These are phyloP conservation scores for Glyphotaelius pellucidus DNA, from an alignment of 2,888 invertebrate genomes.

Conservation along the genomic window DNA sequence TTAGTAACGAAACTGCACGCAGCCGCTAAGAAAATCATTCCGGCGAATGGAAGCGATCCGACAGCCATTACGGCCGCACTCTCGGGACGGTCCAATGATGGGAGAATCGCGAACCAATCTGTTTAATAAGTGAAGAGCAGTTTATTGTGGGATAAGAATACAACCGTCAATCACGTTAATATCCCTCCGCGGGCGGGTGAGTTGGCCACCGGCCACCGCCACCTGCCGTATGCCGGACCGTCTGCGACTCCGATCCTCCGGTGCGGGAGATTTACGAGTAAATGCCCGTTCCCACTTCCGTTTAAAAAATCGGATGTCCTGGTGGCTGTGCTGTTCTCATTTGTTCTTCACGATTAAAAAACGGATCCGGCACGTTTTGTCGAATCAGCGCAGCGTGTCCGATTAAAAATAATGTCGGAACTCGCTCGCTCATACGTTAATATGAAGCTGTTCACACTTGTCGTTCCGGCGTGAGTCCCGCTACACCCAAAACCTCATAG, in stretches of 20 bases:
- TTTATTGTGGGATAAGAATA: slow-evolving; percentile 5
- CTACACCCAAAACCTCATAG: too few species aligned
- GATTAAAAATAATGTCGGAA: too few species aligned
- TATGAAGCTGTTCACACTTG: too few species aligned
- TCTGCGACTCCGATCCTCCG: neutral
- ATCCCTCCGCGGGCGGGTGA: slow-evolving; percentile 4
- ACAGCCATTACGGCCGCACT: neutral
- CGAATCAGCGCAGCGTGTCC: too few species aligned
- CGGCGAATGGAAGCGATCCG: neutral
- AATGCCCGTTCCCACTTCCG: too few species aligned
- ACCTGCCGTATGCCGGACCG: neutral
- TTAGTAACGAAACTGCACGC: neutral
- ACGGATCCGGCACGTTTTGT: too few species aligned
- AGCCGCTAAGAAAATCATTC: neutral
- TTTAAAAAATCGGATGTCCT: too few species aligned
- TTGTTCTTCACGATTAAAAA: too few species aligned
- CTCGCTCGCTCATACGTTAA: too few species aligned
- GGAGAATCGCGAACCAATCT: slow-evolving; percentile 4
- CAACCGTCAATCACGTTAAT: slow-evolving; percentile 24
- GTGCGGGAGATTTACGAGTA: neutral
- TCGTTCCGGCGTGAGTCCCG: too few species aligned
- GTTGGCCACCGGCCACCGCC: neutral
- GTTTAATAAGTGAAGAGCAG: neutral
- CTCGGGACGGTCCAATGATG: neutral
- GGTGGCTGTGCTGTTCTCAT: too few species aligned